phyloP scores from a whole-genome alignment of 2,888 invertebrate genomes.

The Lithophane ornitopus region DNA sequence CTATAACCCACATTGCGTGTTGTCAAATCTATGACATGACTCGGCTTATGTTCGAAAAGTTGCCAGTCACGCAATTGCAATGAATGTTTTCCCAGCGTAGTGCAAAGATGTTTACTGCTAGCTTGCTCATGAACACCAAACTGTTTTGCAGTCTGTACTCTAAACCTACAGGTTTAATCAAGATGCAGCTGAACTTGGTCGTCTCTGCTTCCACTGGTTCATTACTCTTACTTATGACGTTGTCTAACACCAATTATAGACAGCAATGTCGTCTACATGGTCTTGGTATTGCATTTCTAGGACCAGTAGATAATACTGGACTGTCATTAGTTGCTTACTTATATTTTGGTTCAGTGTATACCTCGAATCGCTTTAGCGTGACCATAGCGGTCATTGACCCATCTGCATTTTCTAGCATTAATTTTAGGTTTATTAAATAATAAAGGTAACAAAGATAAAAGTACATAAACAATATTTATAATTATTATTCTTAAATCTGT shows the following conservation, averaged over 20 bases:
- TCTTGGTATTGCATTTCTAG: background rate
- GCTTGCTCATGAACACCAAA: background rate
- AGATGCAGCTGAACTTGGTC: conserved; percentile 38
- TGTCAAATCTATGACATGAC: background rate
- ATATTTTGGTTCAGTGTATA: background rate
- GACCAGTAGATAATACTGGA: background rate
- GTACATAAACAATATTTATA: background rate
- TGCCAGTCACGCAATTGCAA: background rate
- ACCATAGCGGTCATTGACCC: no score
- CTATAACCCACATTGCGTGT: background rate
- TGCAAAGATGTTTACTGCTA: background rate
- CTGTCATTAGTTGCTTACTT: background rate
- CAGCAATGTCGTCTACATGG: background rate
- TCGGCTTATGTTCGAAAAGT: background rate
- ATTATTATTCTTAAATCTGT: background rate
- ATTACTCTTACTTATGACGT: conserved; percentile 19
- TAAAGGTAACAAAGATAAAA: background rate
- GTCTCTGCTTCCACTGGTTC: conserved; percentile 1
- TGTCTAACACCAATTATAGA: conserved; percentile 24
- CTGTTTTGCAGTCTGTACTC: conserved; percentile 2
- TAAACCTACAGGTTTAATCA: conserved; percentile 37
- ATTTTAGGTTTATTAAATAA: background rate
- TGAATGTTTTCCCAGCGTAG: background rate
- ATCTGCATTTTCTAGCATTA: no score
- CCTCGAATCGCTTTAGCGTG: no score